Evolutionary conservation across 2,888 invertebrate genomes (phyloP).

Genomic region (Drosophila diplacantha): DNA sequence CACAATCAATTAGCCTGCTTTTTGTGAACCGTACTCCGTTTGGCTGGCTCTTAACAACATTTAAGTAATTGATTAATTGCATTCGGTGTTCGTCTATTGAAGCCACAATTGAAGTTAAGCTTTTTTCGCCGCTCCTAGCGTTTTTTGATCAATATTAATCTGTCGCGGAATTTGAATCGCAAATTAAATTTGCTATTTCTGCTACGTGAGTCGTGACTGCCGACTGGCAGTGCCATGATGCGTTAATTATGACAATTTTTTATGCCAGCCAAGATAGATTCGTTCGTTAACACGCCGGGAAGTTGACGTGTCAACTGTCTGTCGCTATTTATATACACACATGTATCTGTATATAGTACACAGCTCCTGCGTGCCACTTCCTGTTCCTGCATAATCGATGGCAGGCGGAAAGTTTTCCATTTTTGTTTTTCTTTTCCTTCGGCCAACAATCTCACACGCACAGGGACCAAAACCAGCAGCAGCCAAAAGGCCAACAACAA

Average conservation of each 20-base stretch:
- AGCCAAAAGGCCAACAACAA: constrained; percentile 3
- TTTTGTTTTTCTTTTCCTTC: constrained; percentile 5
- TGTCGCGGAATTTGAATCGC: constrained; percentile 36
- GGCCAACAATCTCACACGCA: constrained; percentile 46
- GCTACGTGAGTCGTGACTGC: constrained; percentile 56
- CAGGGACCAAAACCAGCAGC: constrained; percentile 29
- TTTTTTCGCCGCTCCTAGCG: constrained; percentile 12
- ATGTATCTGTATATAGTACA: constrained; percentile 3
- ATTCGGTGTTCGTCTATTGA: constrained; percentile 39
- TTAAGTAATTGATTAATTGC: constrained; percentile 55
- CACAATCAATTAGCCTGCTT: constrained; percentile 18
- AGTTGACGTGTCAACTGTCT: constrained; percentile 60
- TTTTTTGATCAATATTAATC: constrained; percentile 45
- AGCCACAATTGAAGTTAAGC: constrained; percentile 25
- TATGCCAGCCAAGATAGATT: constrained; percentile 23
- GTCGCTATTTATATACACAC: constrained; percentile 8
- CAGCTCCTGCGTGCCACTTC: constrained; percentile 35
- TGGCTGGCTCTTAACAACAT: constrained; percentile 22
- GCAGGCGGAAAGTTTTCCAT: constrained; percentile 27
- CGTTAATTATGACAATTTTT: constrained; percentile 60
- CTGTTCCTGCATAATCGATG: constrained; percentile 63
- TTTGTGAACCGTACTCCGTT: constrained; percentile 8
- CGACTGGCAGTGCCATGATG: constrained; percentile 37
- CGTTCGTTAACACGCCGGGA: constrained; percentile 53
- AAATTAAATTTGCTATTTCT: constrained; percentile 65